phyloP scores from a whole-genome alignment of 2,888 invertebrate genomes.

The Linhomoeus sp. region DNA sequence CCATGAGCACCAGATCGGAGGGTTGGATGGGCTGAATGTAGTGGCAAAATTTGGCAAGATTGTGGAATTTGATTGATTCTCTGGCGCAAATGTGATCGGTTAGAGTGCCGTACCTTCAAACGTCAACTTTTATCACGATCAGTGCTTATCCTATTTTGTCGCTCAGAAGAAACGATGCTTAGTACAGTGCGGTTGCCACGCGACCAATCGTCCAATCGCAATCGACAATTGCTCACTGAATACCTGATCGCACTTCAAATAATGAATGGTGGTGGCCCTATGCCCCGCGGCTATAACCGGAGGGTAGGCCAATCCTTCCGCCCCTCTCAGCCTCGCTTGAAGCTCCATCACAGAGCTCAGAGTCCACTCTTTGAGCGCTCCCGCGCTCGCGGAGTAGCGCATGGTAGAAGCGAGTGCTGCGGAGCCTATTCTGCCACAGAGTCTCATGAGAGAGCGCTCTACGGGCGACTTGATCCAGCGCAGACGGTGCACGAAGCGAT shows the following conservation, averaged over 20 bases:
- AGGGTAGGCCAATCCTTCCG: constrained; percentile 83
- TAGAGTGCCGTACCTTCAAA: too few species aligned
- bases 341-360: constrained; percentile 64
- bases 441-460: constrained; percentile 63
- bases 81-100: too few species aligned
- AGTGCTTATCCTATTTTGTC: too few species aligned
- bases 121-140: too few species aligned
- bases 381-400: constrained; percentile 47
- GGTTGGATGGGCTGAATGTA: constrained; percentile 35
- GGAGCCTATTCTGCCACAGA: constrained; percentile 59
- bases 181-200: too few species aligned
- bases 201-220: too few species aligned
- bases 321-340: constrained; percentile 58
- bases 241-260: constrained; percentile 70
- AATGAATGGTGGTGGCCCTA: constrained; percentile 81
- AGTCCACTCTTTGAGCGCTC: too few species aligned
- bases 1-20: constrained; percentile 69
- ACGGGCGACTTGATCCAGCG: constrained; percentile 62
- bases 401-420: constrained; percentile 59
- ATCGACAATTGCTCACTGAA: too few species aligned
- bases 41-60: too few species aligned
- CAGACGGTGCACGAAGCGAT: constrained; percentile 39
- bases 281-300: constrained; percentile 83
- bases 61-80: too few species aligned
- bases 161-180: too few species aligned